These are phyloP conservation scores for Gadus macrocephalus DNA, from an alignment of 2,113 vertebrate species.

Conservation along the genomic window DNA sequence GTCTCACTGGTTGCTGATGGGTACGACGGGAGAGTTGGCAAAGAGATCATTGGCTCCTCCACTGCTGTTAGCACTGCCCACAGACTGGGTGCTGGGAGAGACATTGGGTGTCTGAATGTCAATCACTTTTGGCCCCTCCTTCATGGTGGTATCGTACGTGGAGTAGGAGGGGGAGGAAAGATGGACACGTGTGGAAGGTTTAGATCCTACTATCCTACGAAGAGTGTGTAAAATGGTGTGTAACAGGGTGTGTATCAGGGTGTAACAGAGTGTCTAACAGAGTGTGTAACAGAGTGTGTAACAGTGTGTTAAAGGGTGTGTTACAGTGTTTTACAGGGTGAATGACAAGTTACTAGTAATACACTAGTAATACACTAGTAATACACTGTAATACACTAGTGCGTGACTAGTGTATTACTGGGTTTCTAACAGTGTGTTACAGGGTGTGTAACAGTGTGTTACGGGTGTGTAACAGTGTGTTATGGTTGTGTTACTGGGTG, in stretches of 20 bases:
- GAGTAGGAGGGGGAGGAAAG: not conserved
- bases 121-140: constrained; percentile 81
- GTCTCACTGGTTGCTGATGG: constrained; percentile 82
- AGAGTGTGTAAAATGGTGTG: too few species aligned
- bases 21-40: constrained; percentile 74
- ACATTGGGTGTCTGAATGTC: constrained; percentile 82
- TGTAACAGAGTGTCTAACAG: too few species aligned
- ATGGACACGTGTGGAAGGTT: not conserved
- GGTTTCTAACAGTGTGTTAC: not conserved
- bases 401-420: too few species aligned
- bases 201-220: not conserved
- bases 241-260: too few species aligned
- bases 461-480: not conserved
- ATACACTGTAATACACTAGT: too few species aligned
- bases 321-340: too few species aligned
- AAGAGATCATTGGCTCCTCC: constrained; percentile 79
- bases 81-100: constrained; percentile 85
- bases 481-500: not conserved
- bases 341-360: too few species aligned
- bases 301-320: too few species aligned
- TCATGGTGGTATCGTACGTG: constrained; percentile 60
- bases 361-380: too few species aligned
- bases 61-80: constrained; percentile 81
- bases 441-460: not conserved
- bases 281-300: too few species aligned